Base-by-base conservation (phyloP, 2,797 vertebrate genomes). In the Arrhamphus sclerolepis region DNA sequence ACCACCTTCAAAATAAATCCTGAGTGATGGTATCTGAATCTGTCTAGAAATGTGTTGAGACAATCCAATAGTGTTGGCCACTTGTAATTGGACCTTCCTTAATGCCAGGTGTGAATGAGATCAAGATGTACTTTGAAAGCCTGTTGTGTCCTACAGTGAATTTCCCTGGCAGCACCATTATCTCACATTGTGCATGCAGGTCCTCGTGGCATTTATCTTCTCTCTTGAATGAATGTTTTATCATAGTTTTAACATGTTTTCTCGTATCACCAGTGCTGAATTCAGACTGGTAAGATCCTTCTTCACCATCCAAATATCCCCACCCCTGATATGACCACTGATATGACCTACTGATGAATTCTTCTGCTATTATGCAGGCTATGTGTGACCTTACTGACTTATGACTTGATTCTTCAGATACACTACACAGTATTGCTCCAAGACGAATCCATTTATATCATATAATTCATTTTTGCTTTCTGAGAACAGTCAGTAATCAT, bases 281-380 rank as follows among this genome's bases (percentile, higher is more conserved):
- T 47, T 77, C 7, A 47, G 19, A 51, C 58, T 41, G 24, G 24
- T 24, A 54, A 31, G 21, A 75, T 66, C 42, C 44, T 70, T 72
- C 75, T 66, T 22, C 53, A 62, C 75, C 31, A 50, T 70, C 66
- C 53, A 65, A 62, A 68, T 65, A 71, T 67, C 70, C 60, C 51
- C 62, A n/a, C 53, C 2, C 50, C 50, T 49, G 11, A 20, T 55
- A 26, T 52, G 2, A 26, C 51, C 3, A 39, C 38, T 56, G 43
- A 38, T 38, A 46, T 49, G 62, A 41, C 5, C 1, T 16, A 31
- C 56, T 70, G 34, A 38, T 38, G 14, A 38, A 38, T 14, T 38
- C 34, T 13, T 4, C 14, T 38, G 34, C 34, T 13, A 38, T 13
- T 38, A 13, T 38, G 34, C n/a, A n/a, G n/a, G n/a, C 34, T 13